These are phyloP conservation scores for Heptranchias perlo DNA, from an alignment of 2,113 vertebrate genomes.

Conservation along the genomic window DNA sequence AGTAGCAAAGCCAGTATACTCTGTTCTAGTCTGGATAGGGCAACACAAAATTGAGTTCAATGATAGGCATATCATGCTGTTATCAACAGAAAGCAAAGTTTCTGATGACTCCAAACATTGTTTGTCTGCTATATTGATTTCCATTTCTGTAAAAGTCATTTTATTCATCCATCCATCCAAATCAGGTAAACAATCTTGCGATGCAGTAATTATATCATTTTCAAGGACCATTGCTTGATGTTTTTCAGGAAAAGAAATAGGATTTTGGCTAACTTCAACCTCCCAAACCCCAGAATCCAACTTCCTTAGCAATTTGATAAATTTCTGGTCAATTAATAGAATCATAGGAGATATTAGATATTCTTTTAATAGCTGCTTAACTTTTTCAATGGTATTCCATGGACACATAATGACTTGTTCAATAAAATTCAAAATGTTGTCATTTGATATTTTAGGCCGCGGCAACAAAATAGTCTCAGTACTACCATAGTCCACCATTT, in stretches of 20 bases:
- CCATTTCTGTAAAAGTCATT: background rate
- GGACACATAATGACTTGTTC: conserved; percentile 61
- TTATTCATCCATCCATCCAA: conserved; percentile 22
- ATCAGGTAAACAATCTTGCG: background rate
- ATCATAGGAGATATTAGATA: conserved; percentile 44
- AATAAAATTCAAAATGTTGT: conserved; percentile 49
- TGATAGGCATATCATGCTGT: background rate
- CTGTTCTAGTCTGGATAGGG: conserved; percentile 49
- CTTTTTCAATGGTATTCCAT: conserved; percentile 50
- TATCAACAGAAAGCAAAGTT: background rate
- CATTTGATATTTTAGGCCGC: conserved; percentile 46
- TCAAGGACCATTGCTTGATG: background rate
- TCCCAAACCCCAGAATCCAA: conserved; percentile 56
- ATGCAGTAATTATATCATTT: background rate
- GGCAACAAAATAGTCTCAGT: conserved; percentile 48
- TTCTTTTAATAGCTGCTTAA: conserved; percentile 40
- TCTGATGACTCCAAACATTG: background rate
- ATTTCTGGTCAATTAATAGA: conserved; percentile 48
- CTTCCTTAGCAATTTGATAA: conserved; percentile 59
- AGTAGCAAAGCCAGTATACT: conserved; percentile 58
- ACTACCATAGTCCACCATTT: conserved; percentile 59
- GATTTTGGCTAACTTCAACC: conserved; percentile 54
- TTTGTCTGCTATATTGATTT: background rate
- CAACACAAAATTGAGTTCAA: conserved; percentile 47
- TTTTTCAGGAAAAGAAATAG: background rate